Conservation (phyloP, 2,797 vertebrate genomes). For the Intellagama lesueurii region DNA sequence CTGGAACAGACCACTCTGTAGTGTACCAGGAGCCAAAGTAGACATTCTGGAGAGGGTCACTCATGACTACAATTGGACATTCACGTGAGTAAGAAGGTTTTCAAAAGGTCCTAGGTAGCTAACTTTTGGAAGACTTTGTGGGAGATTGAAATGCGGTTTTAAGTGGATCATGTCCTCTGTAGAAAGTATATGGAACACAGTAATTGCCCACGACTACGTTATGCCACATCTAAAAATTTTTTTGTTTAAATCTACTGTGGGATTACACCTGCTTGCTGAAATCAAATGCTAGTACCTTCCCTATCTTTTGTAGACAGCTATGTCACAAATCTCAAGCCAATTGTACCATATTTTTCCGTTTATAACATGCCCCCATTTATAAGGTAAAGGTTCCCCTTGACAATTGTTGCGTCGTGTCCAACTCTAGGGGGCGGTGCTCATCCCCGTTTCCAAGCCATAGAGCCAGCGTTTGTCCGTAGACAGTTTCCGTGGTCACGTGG, state of each 20-base stretch:
- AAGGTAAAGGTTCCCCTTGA: too few species aligned
- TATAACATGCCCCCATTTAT: too few species aligned
- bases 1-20: conserved; percentile 96
- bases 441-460: too few species aligned
- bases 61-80: conserved; percentile 95
- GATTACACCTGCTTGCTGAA: background rate
- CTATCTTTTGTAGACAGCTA: background rate
- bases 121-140: conserved; percentile 12
- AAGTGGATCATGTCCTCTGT: background rate
- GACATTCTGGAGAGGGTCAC: conserved; percentile 90
- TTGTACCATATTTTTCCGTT: background rate
- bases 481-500: too few species aligned
- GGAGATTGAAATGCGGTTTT: background rate
- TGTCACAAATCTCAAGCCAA: background rate
- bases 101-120: conserved; percentile 28
- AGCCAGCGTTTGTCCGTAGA: too few species aligned
- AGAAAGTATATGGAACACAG: background rate
- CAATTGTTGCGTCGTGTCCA: too few species aligned
- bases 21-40: conserved; percentile 93
- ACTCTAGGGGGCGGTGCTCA: too few species aligned
- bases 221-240: background rate
- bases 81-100: conserved; percentile 84
- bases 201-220: background rate
- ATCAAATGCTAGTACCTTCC: background rate
- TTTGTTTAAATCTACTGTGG: background rate